Evolutionary conservation across 2,888 invertebrate genomes (phyloP), one percentile per base, ranked within the genome.

Genomic region (Anodontia alba): DNA sequence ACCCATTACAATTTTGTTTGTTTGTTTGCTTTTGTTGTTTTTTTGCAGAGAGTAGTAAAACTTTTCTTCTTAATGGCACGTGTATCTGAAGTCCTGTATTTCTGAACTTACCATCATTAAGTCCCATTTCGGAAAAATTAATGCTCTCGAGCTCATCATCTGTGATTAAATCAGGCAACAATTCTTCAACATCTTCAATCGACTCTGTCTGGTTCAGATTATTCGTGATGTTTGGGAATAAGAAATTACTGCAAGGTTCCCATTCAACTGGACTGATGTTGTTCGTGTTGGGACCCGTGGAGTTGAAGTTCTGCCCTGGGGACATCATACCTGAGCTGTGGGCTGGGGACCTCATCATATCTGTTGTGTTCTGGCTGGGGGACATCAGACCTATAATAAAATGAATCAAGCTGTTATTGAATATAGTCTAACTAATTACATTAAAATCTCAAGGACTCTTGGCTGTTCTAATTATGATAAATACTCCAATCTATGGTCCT

Each of bases 141-240:
- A 85, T 86, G 12, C 86, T 85, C 31, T 89, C 89, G 1, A 91
- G 82, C n/a, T 88, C 88, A n/a, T 88, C 89, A 46, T 87, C 86
- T 1, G 85, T 87, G 57, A 90, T 87, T 20, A 90, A 79, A 70
- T 88, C 88, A 23, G 87, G 87, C 29, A 90, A 78, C 20, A 89
- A 73, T 29, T 87, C 83, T 71, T 87, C 88, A 8, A 90, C 86
- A 54, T 84, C 87, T 43, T 86, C 85, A 1, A 83, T 83, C 1
- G 78, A 57, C 29, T 78, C 74, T 7, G 71, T 71, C 38, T 72
- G 72, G 26, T 86, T 87, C 23, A 87, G 66, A 31, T 83, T 76
- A 31, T 84, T 78, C 17, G 86, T 78, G 29, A 88, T 83, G 73
- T 91, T 90, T 12, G 88, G 87, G 68, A 91, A 90, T 49, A 91